Conservation (phyloP, 2,797 vertebrate genomes). For the Hipposideros larvatus region DNA sequence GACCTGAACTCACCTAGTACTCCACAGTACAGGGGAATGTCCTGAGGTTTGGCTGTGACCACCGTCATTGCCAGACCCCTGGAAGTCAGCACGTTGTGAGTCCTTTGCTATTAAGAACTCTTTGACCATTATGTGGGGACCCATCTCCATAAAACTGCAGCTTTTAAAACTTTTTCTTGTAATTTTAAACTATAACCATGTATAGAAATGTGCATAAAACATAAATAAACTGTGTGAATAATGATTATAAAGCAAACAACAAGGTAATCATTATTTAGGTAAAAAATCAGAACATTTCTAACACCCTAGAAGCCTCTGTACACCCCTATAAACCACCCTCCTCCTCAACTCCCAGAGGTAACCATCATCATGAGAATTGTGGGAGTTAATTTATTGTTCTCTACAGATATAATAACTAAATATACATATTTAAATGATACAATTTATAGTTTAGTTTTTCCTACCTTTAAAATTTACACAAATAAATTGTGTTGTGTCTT, state of each 20-base stretch:
- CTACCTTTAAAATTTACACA: not conserved
- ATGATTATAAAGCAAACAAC: not conserved
- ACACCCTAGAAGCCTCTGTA: not conserved
- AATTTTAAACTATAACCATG: not conserved
- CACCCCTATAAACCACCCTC: not conserved
- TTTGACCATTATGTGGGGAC: not conserved
- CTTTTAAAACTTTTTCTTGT: not conserved
- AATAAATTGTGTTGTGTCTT: not conserved
- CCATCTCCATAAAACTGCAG: not conserved
- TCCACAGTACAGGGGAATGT: not conserved
- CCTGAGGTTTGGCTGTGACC: not conserved
- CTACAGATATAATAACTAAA: not conserved
- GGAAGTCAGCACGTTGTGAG: not conserved
- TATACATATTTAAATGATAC: not conserved
- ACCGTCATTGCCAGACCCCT: not conserved
- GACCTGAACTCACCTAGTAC: not conserved
- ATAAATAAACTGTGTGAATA: not conserved
- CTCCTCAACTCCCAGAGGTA: not conserved
- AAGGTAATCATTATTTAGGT: not conserved
- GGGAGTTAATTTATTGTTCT: not conserved
- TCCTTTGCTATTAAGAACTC: not conserved
- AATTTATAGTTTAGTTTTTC: not conserved
- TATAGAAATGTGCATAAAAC: not conserved
- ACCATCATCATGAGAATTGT: not conserved
- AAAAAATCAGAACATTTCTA: not conserved